Evolutionary conservation across 1,140 invertebrate species (phyloP).

Genomic region (Diorhabda sublineata): DNA sequence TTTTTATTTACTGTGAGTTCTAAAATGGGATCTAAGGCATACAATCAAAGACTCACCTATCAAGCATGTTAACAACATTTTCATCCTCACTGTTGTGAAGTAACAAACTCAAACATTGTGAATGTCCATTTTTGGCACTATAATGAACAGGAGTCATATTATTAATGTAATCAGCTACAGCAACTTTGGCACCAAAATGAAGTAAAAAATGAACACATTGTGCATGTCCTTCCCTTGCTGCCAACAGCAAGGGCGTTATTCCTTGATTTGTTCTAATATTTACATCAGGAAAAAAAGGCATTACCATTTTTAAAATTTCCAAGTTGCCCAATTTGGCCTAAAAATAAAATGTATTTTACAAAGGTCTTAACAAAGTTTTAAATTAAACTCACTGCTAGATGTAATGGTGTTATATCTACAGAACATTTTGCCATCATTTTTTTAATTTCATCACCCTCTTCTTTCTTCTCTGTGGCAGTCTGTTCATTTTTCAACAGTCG

Average conservation of each 20-base stretch:
- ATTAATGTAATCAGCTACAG: constrained; percentile 46
- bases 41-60: constrained; percentile 34
- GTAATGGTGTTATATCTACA: constrained; percentile 53
- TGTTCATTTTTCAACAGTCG: constrained; percentile 32
- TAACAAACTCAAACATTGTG: constrained; percentile 52
- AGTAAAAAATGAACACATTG: constrained; percentile 54
- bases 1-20: not conserved
- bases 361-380: not conserved
- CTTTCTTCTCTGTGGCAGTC: not conserved
- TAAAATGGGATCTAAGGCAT: not conserved
- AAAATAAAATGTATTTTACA: constrained; percentile 12
- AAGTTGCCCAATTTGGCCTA: constrained; percentile 36
- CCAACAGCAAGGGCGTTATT: constrained; percentile 58
- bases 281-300: constrained; percentile 32
- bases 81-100: constrained; percentile 53
- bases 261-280: constrained; percentile 33
- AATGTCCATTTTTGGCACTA: constrained; percentile 59
- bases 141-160: constrained; percentile 59
- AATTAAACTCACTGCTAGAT: constrained; percentile 54
- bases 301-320: constrained; percentile 28
- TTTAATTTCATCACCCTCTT: constrained; percentile 18
- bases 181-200: constrained; percentile 50
- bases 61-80: constrained; percentile 50
- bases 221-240: constrained; percentile 53
- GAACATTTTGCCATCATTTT: constrained; percentile 22